Evolutionary conservation across 2,113 vertebrate species (phyloP), one percentile per base, ranked within the genome.

Genomic region (Lycaon pictus): DNA sequence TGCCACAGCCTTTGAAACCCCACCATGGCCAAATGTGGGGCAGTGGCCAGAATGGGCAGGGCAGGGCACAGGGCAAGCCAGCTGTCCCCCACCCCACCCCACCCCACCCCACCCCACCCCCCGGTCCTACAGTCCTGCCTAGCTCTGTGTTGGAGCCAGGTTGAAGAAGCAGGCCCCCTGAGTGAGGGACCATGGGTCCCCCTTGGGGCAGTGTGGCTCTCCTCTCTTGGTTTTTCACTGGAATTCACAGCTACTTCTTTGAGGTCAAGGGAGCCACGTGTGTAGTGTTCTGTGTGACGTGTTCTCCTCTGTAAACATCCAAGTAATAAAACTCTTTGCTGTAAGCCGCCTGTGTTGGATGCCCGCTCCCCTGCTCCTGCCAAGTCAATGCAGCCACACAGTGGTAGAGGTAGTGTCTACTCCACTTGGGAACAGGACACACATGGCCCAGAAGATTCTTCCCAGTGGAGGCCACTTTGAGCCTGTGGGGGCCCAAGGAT

Each of bases 301-400:
- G 79, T 96, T 79, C 60, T 89, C n/a, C 37, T 72, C 55, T 98
- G 96, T 98, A 88, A 88, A 87, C 65, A 12, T 35, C 51, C 65
- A 56, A 62, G 71, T 90, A 98, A 98, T 98, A 98, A 98, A 98
- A 43, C 23, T 13, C 51, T 96, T 76, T 93, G 19, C 60, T 63
- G n/a, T 56, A 12, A 96, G 95, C 81, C 62, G 89, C 69, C 83
- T 93, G 67, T 84, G 58, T 88, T 23, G 82, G 77, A 29, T 53
- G 11, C 76, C 55, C 29, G 3, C 63, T 43, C 43, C 63, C 56
- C 53, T 32, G 29, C 0, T 25, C 16, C 51, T 29, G 35, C n/a
- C 16, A 5, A 5, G 72, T 55, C 92, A 25, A 12, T 60, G 43
- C 43, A 37, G n/a, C 29, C 11, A 7, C 76, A 72, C 43, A 48